Conservation (phyloP, 2,797 vertebrate genomes). For the Phataginus tetradactyla region DNA sequence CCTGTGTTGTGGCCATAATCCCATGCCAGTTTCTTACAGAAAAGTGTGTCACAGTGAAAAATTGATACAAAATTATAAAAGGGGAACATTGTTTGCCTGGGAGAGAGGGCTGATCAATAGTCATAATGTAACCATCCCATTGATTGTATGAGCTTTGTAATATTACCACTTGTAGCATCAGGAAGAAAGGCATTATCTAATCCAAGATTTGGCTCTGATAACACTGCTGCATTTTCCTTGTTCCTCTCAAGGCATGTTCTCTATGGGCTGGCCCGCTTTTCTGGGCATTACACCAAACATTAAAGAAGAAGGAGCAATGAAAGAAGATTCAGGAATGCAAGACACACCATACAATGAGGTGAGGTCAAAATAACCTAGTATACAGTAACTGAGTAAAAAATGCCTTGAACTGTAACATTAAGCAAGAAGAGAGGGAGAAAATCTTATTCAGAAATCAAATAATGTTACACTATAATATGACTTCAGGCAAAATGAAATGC, state of each 20-base stretch:
- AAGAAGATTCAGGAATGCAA: constrained; percentile 97
- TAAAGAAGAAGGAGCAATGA: constrained; percentile 99
- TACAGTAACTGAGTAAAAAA: neutral
- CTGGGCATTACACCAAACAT: constrained; percentile 97
- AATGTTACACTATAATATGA: neutral
- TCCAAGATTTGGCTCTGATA: neutral
- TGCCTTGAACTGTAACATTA: neutral
- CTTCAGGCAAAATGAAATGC: neutral
- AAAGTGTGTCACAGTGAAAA: neutral
- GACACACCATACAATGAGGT: constrained; percentile 99
- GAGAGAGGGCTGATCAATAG: neutral
- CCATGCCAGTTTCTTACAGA: neutral
- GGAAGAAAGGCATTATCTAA: neutral
- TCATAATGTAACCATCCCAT: neutral
- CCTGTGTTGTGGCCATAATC: neutral
- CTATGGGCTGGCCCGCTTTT: constrained; percentile 98
- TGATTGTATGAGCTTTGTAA: neutral
- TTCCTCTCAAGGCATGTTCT: constrained; percentile 92
- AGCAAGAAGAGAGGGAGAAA: neutral
- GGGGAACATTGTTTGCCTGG: neutral
- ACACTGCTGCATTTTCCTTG: neutral
- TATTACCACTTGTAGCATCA: neutral
- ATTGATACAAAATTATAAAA: neutral
- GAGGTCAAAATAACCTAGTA: constrained; percentile 33
- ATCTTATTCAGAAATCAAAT: neutral